phyloP scores from a whole-genome alignment of 2,113 vertebrate genomes.

The Saccopteryx leptura region DNA sequence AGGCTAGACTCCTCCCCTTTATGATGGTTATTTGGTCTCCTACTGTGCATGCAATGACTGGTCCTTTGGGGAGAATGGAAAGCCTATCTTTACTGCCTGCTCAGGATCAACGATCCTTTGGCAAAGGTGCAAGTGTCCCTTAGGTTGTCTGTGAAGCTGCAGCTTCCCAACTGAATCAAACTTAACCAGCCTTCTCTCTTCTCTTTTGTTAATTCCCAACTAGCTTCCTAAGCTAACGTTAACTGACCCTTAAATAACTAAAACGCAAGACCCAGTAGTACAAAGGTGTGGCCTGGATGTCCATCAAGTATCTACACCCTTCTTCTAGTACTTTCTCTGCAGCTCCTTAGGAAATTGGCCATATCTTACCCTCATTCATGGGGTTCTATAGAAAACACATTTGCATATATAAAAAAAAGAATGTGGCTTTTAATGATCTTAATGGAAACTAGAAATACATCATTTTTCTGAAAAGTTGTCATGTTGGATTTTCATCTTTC shows the following conservation, averaged over 20 bases:
- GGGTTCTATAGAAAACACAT: slow-evolving; percentile 74
- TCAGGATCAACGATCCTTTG: background rate
- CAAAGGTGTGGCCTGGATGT: background rate
- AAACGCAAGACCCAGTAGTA: background rate
- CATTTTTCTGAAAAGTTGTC: slow-evolving; percentile 78
- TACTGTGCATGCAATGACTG: background rate
- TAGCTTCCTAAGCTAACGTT: background rate
- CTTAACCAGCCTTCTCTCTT: background rate
- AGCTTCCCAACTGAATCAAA: background rate
- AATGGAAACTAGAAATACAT: slow-evolving; percentile 76
- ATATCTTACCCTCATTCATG: background rate
- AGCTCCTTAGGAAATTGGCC: slow-evolving; percentile 31
- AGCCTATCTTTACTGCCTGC: background rate
- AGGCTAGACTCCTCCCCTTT: background rate
- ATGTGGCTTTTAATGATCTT: slow-evolving; percentile 79
- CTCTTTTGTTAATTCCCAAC: background rate
- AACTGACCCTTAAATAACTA: background rate
- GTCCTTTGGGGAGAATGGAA: background rate
- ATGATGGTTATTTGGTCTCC: background rate
- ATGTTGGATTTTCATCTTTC: slow-evolving; percentile 73
- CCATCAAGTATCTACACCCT: background rate
- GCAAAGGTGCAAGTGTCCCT: background rate
- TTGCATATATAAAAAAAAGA: slow-evolving; percentile 78
- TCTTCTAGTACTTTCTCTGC: background rate
- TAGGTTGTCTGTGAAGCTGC: background rate